Evolutionary conservation across 2,113 vertebrate genomes (phyloP).

Genomic region (Agapornis roseicollis): DNA sequence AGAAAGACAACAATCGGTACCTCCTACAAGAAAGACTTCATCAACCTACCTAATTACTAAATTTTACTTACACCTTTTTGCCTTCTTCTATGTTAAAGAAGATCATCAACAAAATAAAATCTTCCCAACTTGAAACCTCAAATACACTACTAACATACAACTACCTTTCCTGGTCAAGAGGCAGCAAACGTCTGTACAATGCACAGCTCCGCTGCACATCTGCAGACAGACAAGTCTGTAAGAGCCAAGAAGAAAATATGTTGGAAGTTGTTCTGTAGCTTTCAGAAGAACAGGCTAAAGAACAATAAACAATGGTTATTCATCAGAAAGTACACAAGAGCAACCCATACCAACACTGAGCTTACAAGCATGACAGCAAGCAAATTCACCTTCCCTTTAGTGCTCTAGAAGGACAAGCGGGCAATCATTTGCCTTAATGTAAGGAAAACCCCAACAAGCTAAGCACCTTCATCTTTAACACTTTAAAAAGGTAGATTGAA

Average conservation of each 20-base stretch:
- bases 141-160: not conserved
- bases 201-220: not conserved
- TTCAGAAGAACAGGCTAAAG: slow-evolving; percentile 5
- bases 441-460: not conserved
- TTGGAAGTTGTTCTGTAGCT: not conserved
- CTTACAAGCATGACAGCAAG: not conserved
- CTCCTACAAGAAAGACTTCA: not conserved
- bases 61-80: not conserved
- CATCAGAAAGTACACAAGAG: not conserved
- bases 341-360: not conserved
- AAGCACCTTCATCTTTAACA: not conserved
- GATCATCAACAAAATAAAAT: not conserved
- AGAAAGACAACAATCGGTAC: not conserved
- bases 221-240: not conserved
- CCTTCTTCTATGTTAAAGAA: not conserved
- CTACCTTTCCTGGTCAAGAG: not conserved
- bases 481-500: not conserved
- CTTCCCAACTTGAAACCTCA: not conserved
- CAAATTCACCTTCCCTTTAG: not conserved
- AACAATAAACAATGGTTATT: slow-evolving; percentile 52
- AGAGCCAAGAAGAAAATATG: not conserved
- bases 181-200: not conserved
- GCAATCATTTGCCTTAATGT: not conserved
- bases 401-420: not conserved
- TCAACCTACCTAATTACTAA: not conserved